Evolutionary conservation across 2,888 invertebrate species (phyloP), one percentile per base, ranked within the genome.

Genomic region (Abrostola tripartita): DNA sequence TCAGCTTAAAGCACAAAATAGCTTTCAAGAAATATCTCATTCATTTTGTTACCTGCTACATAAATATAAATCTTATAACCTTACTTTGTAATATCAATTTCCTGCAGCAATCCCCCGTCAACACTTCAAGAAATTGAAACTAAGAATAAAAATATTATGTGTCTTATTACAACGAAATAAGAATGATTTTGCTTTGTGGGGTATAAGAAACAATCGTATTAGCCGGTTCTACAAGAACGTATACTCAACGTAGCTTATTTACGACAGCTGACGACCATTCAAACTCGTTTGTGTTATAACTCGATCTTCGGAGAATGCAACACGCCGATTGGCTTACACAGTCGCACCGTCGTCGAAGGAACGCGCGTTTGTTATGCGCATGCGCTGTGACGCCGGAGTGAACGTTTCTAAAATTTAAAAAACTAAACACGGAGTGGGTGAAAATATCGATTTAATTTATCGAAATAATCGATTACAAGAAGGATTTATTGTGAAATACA

Each of bases 301-400:
- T 81, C 82, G 81, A 83, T 84, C 87, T 88, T 85, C 68, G 85
- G 92, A 90, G 92, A 93, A 92, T 88, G 92, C 88, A 85, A 85
- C 81, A 71, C 81, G 78, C 74, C 83, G 84, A 90, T 89, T 90
- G 90, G 90, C 70, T 68, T 71, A 82, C 81, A 78, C 85, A 90
- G 90, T 90, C 82, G 83, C 76, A 76, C 70, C 79, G 82, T 71
- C 69, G 71, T 76, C 74, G 71, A 71, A 79, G 74, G 72, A 70
- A 63, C 67, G 71, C 52, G 71, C 67, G 81, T 83, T 82, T 70
- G 83, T 81, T 67, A 61, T 47, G 85, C 88, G 88, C 87, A 79
- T 78, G 89, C 88, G 87, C 74, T 64, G 68, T 71, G 58, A 62
- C 37, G 41, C 49, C 56, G 54, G 64, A 84, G 84, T 82, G 81